Evolutionary conservation across 2,888 invertebrate species (phyloP).

Genomic region (Cataglyphis livida): DNA sequence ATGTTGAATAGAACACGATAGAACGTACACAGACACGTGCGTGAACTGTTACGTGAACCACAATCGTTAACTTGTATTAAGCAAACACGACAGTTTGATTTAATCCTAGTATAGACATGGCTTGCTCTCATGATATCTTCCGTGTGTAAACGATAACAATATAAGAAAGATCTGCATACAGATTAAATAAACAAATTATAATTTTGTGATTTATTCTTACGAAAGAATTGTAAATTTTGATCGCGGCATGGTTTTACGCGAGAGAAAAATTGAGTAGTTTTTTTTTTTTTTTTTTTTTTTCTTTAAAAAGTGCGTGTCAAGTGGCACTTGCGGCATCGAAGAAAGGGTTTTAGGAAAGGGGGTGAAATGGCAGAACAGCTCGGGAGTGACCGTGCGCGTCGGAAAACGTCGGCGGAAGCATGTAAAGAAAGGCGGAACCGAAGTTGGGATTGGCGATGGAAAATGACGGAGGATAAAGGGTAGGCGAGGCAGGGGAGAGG

Average conservation of each 20-base stretch:
- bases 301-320: slow-evolving; percentile 33
- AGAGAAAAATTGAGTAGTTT: slow-evolving; percentile 66
- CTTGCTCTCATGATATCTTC: background rate
- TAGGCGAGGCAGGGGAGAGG: background rate
- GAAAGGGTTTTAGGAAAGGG: background rate
- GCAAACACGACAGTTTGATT: background rate
- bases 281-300: slow-evolving; percentile 6
- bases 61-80: background rate
- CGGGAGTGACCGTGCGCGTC: slow-evolving; percentile 15
- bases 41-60: background rate
- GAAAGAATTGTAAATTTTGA: slow-evolving; percentile 45
- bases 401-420: slow-evolving; percentile 40
- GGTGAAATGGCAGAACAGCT: background rate
- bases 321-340: background rate
- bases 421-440: slow-evolving; percentile 29
- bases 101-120: background rate
- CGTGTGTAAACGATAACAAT: background rate
- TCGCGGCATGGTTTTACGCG: slow-evolving; percentile 54
- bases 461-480: slow-evolving; percentile 15
- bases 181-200: background rate
- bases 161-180: background rate
- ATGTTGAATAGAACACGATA: background rate
- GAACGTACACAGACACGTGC: background rate
- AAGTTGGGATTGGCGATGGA: slow-evolving; percentile 1
- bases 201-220: background rate